These are phyloP conservation scores for Dynastes maya DNA, from an alignment of 2,888 invertebrate species.

Conservation along the genomic window DNA sequence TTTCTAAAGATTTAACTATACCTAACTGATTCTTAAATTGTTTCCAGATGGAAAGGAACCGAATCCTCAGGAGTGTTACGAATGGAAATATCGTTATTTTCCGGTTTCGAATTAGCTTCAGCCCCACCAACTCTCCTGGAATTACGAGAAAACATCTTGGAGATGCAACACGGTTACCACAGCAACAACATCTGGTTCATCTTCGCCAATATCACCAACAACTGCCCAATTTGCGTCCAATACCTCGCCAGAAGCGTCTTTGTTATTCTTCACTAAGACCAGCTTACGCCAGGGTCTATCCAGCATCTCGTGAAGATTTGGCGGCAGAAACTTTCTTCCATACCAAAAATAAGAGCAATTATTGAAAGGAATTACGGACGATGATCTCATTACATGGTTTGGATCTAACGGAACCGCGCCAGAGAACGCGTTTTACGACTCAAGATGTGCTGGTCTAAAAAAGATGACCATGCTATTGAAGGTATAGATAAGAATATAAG, in stretches of 20 bases:
- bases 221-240: constrained; percentile 77
- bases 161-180: constrained; percentile 76
- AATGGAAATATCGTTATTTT: constrained; percentile 77
- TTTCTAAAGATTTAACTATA: constrained; percentile 44
- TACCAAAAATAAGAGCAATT: constrained; percentile 75
- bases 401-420: constrained; percentile 65
- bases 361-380: constrained; percentile 76
- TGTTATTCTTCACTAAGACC: constrained; percentile 77
- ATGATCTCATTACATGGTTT: constrained; percentile 80
- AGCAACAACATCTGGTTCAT: constrained; percentile 79
- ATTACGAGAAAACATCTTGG: constrained; percentile 74
- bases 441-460: constrained; percentile 3
- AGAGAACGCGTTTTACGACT: constrained; percentile 12
- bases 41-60: constrained; percentile 75
- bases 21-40: too few relatives aligned
- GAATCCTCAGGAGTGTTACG: constrained; percentile 77
- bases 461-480: constrained; percentile 3
- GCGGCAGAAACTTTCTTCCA: constrained; percentile 80
- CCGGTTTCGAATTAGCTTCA: constrained; percentile 76
- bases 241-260: constrained; percentile 76
- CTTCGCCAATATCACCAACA: constrained; percentile 76
- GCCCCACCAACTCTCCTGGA: constrained; percentile 70
- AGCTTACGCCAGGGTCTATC: constrained; percentile 77
- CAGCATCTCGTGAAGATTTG: constrained; percentile 76
- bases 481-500: constrained; percentile 19